Evolutionary conservation across 2,888 invertebrate genomes (phyloP), one percentile per base, ranked within the genome.

Genomic region (Aphodius sticticus): DNA sequence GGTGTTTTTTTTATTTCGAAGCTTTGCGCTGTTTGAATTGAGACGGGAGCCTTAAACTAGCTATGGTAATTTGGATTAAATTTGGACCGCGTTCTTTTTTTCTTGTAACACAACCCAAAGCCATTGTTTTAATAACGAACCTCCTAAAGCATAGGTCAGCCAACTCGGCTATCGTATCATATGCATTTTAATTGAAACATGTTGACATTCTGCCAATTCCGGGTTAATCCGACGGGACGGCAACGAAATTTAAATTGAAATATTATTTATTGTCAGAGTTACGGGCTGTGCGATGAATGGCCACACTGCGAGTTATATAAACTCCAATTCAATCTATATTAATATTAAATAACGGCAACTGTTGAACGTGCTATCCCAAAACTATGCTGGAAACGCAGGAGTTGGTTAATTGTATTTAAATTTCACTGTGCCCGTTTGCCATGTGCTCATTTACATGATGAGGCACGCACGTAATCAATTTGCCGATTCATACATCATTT

Each of bases 141-240:
- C 53, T 53, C 53, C 7, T 53, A 53, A 53, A 53, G 7, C 53
- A 53, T 53, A 53, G 9, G 53, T 53, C 7, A 53, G 53, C 53
- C 53, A 53, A 53, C 74, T 26, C 74, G 26, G 74, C 26, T 74
- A 74, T 74, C 37, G 74, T 74, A 74, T 26, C 74, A 74, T 74
- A 74, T 74, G 74, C 74, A 74, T 74, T 74, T 74, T 74, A 74
- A 74, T 74, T 74, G 74, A 74, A 74, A 36, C 74, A 74, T 36
- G 74, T 74, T 74, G 74, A 74, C 36, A 37, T 74, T 74, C 37
- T 74, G 36, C n/a, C 74, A 74, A 74, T 74, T 74, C 74, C 74
- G 74, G 36, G 37, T 14, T 74, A 74, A 36, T 74, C 74, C n/a
- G 36, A 15, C 74, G 35, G 53, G 53, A 74, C 74, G 74, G 36